Conservation (phyloP, 1,140 invertebrate species). For the Diachasma alloeum region DNA sequence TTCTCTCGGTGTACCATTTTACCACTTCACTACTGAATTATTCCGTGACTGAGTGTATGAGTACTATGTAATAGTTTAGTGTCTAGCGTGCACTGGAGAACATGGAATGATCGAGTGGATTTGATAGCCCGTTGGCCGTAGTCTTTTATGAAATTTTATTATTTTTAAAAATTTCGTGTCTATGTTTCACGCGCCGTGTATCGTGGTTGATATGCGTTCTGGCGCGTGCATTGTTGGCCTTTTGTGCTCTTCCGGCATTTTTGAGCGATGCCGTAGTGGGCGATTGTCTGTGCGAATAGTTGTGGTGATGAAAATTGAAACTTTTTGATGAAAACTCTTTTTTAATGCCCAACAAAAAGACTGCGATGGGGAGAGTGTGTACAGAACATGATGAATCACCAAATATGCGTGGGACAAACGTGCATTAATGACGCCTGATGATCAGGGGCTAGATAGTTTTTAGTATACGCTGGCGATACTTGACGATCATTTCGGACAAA, state of each 20-base stretch:
- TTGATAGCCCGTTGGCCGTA: slow-evolving; percentile 16
- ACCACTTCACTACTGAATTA: too few species aligned
- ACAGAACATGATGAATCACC: background rate
- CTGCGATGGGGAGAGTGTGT: slow-evolving; percentile 4
- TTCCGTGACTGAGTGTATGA: background rate
- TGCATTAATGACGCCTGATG: background rate
- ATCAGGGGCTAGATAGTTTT: slow-evolving; percentile 41
- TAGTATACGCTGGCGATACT: slow-evolving; percentile 37
- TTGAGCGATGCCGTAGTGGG: slow-evolving; percentile 23
- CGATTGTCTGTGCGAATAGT: background rate
- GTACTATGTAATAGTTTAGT: background rate
- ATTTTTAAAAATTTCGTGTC: slow-evolving; percentile 15
- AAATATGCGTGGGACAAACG: background rate
- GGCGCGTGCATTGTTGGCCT: slow-evolving; percentile 33
- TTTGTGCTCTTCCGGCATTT: slow-evolving; percentile 34
- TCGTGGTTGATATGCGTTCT: slow-evolving; percentile 31
- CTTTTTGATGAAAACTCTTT: background rate
- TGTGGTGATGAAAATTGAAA: background rate
- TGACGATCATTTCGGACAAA: slow-evolving; percentile 3
- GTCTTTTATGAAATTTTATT: background rate
- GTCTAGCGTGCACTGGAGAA: background rate
- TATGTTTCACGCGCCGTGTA: slow-evolving; percentile 35
- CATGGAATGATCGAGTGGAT: background rate
- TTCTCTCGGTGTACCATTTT: too few species aligned
- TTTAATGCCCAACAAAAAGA: background rate